Evolutionary conservation across 2,888 invertebrate genomes (phyloP).

Genomic region (Bruchidius siliquastri): DNA sequence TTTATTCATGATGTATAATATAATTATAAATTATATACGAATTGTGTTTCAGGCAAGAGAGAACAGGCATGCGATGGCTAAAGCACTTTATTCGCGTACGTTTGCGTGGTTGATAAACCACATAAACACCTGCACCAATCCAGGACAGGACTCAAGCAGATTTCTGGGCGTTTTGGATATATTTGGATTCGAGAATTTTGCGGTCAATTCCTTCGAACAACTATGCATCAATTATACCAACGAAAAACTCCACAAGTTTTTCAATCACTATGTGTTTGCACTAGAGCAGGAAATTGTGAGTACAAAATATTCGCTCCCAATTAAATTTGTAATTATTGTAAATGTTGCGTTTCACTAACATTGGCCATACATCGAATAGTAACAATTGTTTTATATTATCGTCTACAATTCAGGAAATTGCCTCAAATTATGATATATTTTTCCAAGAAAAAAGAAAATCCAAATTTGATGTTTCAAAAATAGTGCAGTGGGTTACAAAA

Average conservation of each 20-base stretch:
- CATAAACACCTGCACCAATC: conserved; percentile 88
- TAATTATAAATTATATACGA: not conserved
- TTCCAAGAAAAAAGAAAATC: too few species aligned
- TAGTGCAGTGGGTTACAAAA: too few species aligned
- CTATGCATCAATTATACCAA: conserved; percentile 92
- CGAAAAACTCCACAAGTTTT: conserved; percentile 91
- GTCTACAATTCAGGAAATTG: too few species aligned
- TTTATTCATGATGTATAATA: not conserved
- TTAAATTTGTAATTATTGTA: too few species aligned
- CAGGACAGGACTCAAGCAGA: conserved; percentile 71
- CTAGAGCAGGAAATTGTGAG: conserved; percentile 90
- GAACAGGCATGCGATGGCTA: conserved; percentile 90
- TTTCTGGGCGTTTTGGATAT: conserved; percentile 89
- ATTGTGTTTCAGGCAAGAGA: conserved; percentile 65
- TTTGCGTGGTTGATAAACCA: conserved; percentile 91
- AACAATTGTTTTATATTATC: too few species aligned
- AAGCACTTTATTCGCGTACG: conserved; percentile 82
- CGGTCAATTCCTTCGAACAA: conserved; percentile 86
- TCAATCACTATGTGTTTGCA: conserved; percentile 94
- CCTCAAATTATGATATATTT: too few species aligned
- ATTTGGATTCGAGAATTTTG: conserved; percentile 91
- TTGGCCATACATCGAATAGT: too few species aligned
- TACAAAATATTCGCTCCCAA: too few species aligned
- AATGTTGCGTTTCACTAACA: too few species aligned
- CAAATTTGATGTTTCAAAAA: too few species aligned